These are phyloP conservation scores for Aphidoletes aphidimyza DNA, from an alignment of 2,888 invertebrate species.

Conservation along the genomic window DNA sequence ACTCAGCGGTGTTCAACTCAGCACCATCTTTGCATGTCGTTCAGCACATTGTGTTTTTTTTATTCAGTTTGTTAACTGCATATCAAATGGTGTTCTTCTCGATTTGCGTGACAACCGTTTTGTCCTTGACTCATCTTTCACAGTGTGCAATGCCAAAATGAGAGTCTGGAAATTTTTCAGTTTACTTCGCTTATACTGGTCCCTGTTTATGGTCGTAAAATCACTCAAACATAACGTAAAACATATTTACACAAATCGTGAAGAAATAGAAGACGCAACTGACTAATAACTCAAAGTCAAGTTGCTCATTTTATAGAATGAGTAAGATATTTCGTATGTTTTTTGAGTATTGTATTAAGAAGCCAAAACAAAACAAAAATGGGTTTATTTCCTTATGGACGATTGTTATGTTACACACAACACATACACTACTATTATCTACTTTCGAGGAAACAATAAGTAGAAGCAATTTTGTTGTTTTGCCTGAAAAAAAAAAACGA, in stretches of 20 bases:
- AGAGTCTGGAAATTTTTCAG: background rate
- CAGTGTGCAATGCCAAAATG: background rate
- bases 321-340: background rate
- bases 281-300: background rate
- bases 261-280: background rate
- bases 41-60: background rate
- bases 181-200: background rate
- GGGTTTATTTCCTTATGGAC: background rate
- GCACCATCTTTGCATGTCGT: background rate
- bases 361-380: conserved; percentile 34
- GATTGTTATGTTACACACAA: too few relatives aligned
- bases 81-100: background rate
- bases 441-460: background rate
- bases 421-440: conserved; percentile 13
- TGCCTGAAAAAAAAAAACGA: too few relatives aligned
- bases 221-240: background rate
- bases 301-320: background rate
- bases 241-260: too few relatives aligned
- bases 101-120: background rate
- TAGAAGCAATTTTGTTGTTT: conserved; percentile 26
- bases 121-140: conserved; percentile 27
- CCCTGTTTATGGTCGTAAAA: background rate
- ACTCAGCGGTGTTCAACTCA: too few relatives aligned
- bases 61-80: background rate
- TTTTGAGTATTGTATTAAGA: background rate